A percentile compares a stretch with the other conserved stretches of the same genome.
Conservation (phyloP, 2,797 vertebrate species). For the Thaleichthys pacificus region DNA sequence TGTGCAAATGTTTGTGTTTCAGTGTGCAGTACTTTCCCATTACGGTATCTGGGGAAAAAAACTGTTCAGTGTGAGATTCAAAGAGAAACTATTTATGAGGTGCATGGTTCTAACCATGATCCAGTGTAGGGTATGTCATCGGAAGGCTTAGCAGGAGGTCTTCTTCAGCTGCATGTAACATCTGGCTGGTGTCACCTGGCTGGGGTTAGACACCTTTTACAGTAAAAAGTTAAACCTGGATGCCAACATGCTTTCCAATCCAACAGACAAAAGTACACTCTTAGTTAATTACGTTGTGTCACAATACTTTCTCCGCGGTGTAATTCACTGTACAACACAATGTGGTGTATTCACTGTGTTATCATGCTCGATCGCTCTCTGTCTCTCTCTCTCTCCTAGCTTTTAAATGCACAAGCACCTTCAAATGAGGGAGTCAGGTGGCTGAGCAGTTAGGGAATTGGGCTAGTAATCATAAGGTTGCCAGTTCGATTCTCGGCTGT, state of each 20-base stretch:
- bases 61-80: no score
- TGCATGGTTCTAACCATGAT: slow-evolving; percentile 3
- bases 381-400: background rate
- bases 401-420: background rate
- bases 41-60: no score
- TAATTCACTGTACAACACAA: no score
- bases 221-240: slow-evolving; percentile 56
- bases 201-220: slow-evolving; percentile 74
- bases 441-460: no score
- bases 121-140: slow-evolving; percentile 57
- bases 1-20: background rate
- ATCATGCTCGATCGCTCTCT: background rate
- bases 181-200: slow-evolving; percentile 79
- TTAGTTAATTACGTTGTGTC: slow-evolving; percentile 45
- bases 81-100: no score
- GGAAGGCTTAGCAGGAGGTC: slow-evolving; percentile 42
- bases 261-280: slow-evolving; percentile 57
- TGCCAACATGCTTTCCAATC: slow-evolving; percentile 61
- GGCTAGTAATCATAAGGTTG: no score
- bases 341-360: background rate
- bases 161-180: slow-evolving; percentile 77
- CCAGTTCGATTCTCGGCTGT: no score
- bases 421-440: background rate
- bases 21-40: background rate
- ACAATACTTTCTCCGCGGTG: background rate